These are phyloP conservation scores for Ahaetulla prasina DNA, from an alignment of 2,113 vertebrate species.

Conservation along the genomic window DNA sequence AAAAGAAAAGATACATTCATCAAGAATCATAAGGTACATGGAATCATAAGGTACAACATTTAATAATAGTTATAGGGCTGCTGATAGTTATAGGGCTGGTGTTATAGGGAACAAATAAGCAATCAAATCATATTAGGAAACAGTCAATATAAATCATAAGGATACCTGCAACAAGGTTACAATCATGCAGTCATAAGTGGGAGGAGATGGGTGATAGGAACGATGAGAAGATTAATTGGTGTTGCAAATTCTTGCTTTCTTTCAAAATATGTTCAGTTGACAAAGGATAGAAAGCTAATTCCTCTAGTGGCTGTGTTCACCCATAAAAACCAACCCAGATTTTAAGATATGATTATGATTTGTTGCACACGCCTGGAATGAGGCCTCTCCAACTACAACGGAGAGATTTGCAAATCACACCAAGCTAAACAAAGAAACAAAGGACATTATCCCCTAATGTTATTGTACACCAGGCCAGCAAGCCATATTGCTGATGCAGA, in stretches of 20 bases:
- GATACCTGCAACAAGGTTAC: no score
- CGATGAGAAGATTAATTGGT: no score
- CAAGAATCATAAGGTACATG: no score
- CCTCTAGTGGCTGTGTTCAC: neutral
- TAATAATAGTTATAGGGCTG: no score
- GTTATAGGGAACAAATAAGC: no score
- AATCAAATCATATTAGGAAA: no score
- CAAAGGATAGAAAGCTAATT: neutral
- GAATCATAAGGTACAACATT: no score
- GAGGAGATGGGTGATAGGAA: no score
- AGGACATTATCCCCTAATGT: neutral
- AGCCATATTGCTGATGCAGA: conserved; percentile 26
- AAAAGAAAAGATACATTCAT: no score
- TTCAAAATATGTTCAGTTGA: neutral
- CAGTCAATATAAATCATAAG: no score
- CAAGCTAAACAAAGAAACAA: neutral
- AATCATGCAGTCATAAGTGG: no score
- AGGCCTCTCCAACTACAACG: neutral
- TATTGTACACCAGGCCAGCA: neutral
- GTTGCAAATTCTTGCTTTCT: neutral
- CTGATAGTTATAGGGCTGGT: no score
- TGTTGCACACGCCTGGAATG: neutral
- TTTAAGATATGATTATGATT: neutral
- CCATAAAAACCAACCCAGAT: neutral
- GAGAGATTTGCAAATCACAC: neutral